phyloP scores from a whole-genome alignment of 2,797 vertebrate genomes.

The Diceros bicornis region DNA sequence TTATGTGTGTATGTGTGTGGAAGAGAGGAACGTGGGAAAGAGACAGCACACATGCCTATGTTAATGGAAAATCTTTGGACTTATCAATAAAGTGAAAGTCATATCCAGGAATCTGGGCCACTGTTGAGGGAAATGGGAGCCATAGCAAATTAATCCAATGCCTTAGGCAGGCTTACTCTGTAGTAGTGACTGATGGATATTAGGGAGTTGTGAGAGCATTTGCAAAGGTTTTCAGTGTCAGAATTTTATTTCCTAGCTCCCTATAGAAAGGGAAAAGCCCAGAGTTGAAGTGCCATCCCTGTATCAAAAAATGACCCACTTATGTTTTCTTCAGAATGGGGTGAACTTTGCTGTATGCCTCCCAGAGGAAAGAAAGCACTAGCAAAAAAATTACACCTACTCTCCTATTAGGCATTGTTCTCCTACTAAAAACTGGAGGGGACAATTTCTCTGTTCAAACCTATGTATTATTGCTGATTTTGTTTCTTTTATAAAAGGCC shows the following conservation, averaged over 20 bases:
- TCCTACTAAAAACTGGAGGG: neutral
- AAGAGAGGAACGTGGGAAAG: neutral
- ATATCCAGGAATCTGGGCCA: neutral
- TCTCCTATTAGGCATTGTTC: neutral
- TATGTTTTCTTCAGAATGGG: neutral
- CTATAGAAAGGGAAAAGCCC: neutral
- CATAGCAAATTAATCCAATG: neutral
- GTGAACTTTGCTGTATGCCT: neutral
- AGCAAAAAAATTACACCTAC: neutral
- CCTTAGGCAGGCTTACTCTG: neutral
- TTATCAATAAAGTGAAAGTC: neutral
- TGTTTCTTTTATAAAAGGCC: neutral
- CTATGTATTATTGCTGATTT: neutral
- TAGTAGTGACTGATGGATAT: neutral
- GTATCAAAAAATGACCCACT: neutral
- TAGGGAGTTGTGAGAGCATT: neutral
- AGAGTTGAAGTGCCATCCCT: neutral
- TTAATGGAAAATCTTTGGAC: neutral
- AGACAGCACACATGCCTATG: neutral
- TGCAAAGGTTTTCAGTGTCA: neutral
- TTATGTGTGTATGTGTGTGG: neutral
- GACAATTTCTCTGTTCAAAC: neutral
- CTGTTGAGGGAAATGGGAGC: neutral
- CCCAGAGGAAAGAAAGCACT: neutral
- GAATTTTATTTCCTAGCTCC: neutral